Conservation (phyloP, 2,113 vertebrate genomes). For the Gobiocypris rarus region DNA sequence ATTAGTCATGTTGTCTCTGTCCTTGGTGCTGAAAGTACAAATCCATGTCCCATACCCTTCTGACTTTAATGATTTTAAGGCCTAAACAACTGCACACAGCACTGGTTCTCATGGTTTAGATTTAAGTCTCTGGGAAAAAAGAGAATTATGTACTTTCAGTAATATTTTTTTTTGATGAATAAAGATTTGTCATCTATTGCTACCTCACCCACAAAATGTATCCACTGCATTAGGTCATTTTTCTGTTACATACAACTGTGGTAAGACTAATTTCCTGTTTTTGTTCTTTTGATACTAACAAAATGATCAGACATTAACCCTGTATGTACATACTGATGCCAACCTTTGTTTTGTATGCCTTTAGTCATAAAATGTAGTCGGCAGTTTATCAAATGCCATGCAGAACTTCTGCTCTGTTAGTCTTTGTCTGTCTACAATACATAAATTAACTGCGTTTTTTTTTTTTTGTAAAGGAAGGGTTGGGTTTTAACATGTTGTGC, state of each 20-base stretch:
- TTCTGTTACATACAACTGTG: not conserved
- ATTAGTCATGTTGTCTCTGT: not conserved
- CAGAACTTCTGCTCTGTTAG: not conserved
- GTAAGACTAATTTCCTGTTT: not conserved
- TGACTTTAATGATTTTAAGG: not conserved
- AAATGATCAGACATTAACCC: not conserved
- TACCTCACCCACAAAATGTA: not conserved
- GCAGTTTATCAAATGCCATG: not conserved
- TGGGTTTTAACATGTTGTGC: not conserved
- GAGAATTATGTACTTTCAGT: not conserved
- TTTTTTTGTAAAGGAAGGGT: not conserved
- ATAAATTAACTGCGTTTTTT: not conserved
- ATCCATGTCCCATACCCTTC: not conserved
- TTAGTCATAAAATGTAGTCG: not conserved
- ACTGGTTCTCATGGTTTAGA: not conserved
- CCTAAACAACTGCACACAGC: not conserved
- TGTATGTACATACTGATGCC: not conserved
- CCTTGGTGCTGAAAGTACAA: constrained; percentile 17
- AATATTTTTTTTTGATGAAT: not conserved
- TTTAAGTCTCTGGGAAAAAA: not conserved
- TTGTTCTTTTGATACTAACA: not conserved
- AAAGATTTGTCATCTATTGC: not conserved
- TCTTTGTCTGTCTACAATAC: not conserved
- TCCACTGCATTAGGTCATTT: not conserved
- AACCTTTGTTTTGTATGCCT: too few species aligned